Base-by-base conservation (phyloP, 2,113 vertebrate genomes). In the Tor tambroides region DNA sequence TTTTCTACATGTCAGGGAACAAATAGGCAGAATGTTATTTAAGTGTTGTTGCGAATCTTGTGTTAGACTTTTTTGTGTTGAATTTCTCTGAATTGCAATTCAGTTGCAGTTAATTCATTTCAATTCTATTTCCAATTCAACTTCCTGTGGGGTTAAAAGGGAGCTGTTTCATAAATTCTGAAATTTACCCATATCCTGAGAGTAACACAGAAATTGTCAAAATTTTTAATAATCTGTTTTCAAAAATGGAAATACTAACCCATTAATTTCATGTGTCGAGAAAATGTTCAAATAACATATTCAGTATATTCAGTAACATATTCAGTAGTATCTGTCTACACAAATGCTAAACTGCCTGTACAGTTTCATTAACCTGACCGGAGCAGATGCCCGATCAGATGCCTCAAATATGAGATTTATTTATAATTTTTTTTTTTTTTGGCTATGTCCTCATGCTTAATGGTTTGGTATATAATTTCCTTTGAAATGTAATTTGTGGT, bases 401-500 rank as follows among this genome's bases (percentile, higher is more conserved):
- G 11, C 43, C 41, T 83, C 63, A 63, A 63, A 35, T 35, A 30
- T 67, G 5, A 65, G 38, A 46, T 46, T 41, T 41, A 12, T 43
- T 43, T 46, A 3, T 43, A 2, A 2, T 43, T 46, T 46, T 10
- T 0, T 43, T 46, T 46, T 46, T 46, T 46, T 43, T 12, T 46
- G 43, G 43, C 43, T 46, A 3, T 46, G 28, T 63, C 56, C 23
- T 28, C 26, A 23, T 35, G 65, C 30, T 41, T 83, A 72, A 83
- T 83, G 67, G 46, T 72, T 83, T 72, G 65, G 43, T 35, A 38
- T 46, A 83, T 72, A 9, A 72, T 83, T 72, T 72, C 46, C 65
- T 51, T 83, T 72, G 10, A 72, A 83, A 83, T 83, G 65, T 83
- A 71, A 83, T 83, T 83, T 83, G 65, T 32, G 46, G 81, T 72